Percentiles rank a stretch among this genome's conserved stretches.
Evolutionary conservation across 1,140 invertebrate genomes (phyloP).

Genomic region (Microvelia longipes): DNA sequence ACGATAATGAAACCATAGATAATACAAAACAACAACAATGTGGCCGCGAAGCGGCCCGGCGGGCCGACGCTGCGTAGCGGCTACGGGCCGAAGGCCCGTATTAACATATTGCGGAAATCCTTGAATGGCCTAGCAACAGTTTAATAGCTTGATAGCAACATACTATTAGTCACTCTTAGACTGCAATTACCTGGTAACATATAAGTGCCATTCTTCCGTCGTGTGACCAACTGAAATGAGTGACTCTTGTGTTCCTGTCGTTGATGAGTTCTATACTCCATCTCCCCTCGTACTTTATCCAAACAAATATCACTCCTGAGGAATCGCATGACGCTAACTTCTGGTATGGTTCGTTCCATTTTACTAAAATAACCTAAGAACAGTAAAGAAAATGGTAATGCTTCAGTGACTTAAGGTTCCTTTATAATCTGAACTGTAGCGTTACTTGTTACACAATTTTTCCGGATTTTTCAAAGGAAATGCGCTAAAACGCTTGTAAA

Average conservation of each 20-base stretch:
- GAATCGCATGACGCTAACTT: constrained; percentile 95
- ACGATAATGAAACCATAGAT: too few species aligned
- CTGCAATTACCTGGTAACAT: constrained; percentile 66
- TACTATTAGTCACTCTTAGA: too few species aligned
- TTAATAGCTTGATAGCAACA: too few species aligned
- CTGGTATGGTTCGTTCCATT: constrained; percentile 98
- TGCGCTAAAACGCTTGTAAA: too few species aligned
- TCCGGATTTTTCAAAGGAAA: too few species aligned
- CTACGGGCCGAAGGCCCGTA: too few species aligned
- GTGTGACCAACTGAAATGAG: constrained; percentile 95
- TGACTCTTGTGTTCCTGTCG: constrained; percentile 88
- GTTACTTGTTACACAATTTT: too few species aligned
- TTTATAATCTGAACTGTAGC: neutral
- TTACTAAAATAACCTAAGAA: constrained; percentile 78
- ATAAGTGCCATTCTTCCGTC: constrained; percentile 96
- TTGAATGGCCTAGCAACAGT: too few species aligned
- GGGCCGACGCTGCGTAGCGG: too few species aligned
- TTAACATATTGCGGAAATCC: too few species aligned
- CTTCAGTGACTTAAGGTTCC: neutral
- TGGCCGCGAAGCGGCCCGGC: too few species aligned
- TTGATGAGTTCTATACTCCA: constrained; percentile 99
- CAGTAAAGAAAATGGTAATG: neutral
- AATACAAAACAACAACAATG: too few species aligned
- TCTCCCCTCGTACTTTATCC: constrained; percentile 96
- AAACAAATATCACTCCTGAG: constrained; percentile 95